Evolutionary conservation across 2,888 invertebrate genomes (phyloP), one percentile per base, ranked within the genome.

Genomic region (Zaprionus lineosus): DNA sequence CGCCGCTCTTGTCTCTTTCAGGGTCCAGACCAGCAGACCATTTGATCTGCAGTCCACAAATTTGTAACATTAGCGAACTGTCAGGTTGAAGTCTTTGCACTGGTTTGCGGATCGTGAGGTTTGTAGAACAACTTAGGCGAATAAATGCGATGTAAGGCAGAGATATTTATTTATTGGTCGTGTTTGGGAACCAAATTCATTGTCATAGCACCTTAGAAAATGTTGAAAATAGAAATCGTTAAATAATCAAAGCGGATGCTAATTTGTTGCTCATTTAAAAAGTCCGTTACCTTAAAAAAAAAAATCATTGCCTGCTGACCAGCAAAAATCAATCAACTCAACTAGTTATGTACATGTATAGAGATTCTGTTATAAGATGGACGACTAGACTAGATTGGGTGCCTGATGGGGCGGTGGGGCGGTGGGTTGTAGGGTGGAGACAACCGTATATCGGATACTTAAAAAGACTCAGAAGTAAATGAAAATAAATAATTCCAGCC

Each of bases 341-440:
- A 43, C 41, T 37, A n/a, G 41, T 21, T 43, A n/a, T 43, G 8
- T 19, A 41, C 55, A 41, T 55, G 18, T 70, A 56, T 44, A 24
- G 6, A 24, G 62, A 40, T n/a, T n/a, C n/a, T n/a, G n/a, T n/a
- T n/a, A n/a, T n/a, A n/a, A n/a, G n/a, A n/a, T n/a, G n/a, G n/a
- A n/a, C n/a, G n/a, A n/a, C n/a, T n/a, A n/a, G n/a, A n/a, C n/a
- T n/a, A n/a, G n/a, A n/a, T n/a, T n/a, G n/a, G n/a, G n/a, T n/a
- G n/a, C n/a, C n/a, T n/a, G n/a, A n/a, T n/a, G n/a, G n/a, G n/a
- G n/a, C n/a, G n/a, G n/a, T n/a, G n/a, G n/a, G n/a, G n/a, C n/a
- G n/a, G n/a, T n/a, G n/a, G n/a, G n/a, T n/a, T n/a, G n/a, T n/a
- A n/a, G n/a, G n/a, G n/a, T n/a, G n/a, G n/a, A n/a, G n/a, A 18